Percentiles rank a stretch among this genome's conserved stretches.
Evolutionary conservation across 2,797 vertebrate species (phyloP).

Genomic region (Chaetodon trifasciatus): DNA sequence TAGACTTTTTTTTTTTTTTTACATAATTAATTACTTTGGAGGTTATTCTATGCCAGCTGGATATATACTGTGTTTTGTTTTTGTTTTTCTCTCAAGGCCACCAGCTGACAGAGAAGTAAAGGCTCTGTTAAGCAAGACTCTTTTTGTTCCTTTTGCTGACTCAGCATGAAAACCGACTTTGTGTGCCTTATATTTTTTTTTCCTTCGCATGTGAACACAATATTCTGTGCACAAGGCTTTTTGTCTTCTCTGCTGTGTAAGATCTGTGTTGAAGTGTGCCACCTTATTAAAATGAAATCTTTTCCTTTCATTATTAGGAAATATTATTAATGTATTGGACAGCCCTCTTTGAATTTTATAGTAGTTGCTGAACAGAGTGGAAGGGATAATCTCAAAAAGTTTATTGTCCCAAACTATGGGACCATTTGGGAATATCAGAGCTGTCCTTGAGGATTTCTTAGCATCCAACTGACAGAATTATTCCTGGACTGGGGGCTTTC

Average conservation of each 20-base stretch:
- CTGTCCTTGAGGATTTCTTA: conserved; percentile 57
- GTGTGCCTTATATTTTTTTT: neutral
- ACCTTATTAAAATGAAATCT: neutral
- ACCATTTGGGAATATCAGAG: conserved; percentile 44
- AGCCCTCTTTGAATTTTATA: conserved; percentile 11
- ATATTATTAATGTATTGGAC: conserved; percentile 7
- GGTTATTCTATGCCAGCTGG: conserved; percentile 12
- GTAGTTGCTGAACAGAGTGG: neutral
- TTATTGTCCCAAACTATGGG: conserved; percentile 35
- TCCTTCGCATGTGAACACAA: neutral
- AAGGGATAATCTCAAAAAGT: neutral
- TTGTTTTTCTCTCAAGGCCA: conserved; percentile 9
- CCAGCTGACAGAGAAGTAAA: neutral
- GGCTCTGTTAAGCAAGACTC: conserved; percentile 2
- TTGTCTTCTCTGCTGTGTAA: neutral
- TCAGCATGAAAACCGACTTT: conserved; percentile 4
- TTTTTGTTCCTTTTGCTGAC: conserved; percentile 9
- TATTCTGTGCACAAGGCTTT: conserved; percentile 2
- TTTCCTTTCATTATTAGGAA: conserved; percentile 26
- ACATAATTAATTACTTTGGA: conserved; percentile 37
- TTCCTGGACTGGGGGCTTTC: conserved; percentile 54
- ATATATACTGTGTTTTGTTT: conserved; percentile 1
- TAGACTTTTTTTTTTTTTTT: conserved; percentile 12
- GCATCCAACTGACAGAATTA: conserved; percentile 44
- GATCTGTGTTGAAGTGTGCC: neutral